Evolutionary conservation across 2,797 vertebrate species (phyloP), one percentile per base, ranked within the genome.

Genomic region (Remorina albescens): DNA sequence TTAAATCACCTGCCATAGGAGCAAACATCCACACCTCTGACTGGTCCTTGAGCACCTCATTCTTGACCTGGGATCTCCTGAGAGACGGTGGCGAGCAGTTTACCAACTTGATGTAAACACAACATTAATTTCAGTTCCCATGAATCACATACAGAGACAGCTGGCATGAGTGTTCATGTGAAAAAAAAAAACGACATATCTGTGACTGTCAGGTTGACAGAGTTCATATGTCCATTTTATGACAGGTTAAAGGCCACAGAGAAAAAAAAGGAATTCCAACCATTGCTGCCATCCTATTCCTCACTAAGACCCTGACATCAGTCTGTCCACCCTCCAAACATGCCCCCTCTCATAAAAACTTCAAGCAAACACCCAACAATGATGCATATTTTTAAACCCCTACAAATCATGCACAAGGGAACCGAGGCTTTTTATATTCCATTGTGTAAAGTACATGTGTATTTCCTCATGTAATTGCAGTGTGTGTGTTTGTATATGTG

Each of bases 301-400:
- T 54, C 42, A 76, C 71, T 84, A 75, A 88, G 71, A 25, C 53
- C 58, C 34, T 74, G 47, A 80, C 82, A 76, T 71, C 36, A 10
- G 30, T 18, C 8, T 0, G 2, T 76, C 36, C 65, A 46, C 80
- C 85, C 62, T 76, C 34, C 67, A 86, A 84, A 89, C 82, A 82
- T 47, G 65, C 58, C 79, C 62, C 30, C 18, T 16, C 63, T 39
- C 19, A 78, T 87, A 82, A 85, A 83, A 87, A 34, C 78, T 50
- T 72, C 42, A 69, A 67, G 44, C 82, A 82, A 85, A 86, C 83
- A 67, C 30, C 67, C n/a, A 67, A 86, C 84, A 88, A 86, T 84
- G 70, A 76, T 15, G 47, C 55, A 66, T 76, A 64, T 77, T 80
- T 88, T 86, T 79, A 86, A 55, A 70, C 23, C 49, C 23, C 64